These are phyloP conservation scores for Labeo rohita DNA, from an alignment of 2,113 vertebrate genomes.

Conservation along the genomic window DNA sequence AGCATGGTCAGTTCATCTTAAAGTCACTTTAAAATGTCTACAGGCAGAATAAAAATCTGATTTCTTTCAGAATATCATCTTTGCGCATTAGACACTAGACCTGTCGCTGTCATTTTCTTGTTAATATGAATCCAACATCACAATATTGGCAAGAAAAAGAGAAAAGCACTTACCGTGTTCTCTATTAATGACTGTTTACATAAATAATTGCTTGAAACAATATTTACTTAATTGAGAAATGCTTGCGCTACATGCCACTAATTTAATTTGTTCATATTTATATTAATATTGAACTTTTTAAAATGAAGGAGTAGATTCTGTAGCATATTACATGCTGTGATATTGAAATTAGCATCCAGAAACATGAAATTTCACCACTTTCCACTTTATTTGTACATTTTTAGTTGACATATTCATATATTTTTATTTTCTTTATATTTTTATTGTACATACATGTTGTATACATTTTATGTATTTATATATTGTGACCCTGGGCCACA, in stretches of 20 bases:
- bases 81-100: neutral
- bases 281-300: neutral
- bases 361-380: no score
- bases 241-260: constrained; percentile 5
- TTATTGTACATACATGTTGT: no score
- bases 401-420: no score
- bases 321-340: neutral
- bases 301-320: neutral
- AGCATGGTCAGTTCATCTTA: neutral
- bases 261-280: constrained; percentile 7
- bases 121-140: neutral
- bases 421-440: no score
- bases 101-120: neutral
- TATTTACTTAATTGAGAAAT: constrained; percentile 8
- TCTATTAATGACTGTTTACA: constrained; percentile 14
- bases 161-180: neutral
- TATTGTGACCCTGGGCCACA: no score
- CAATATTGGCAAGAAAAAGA: constrained; percentile 3
- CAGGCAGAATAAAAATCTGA: neutral
- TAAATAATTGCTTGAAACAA: neutral
- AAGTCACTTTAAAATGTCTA: neutral
- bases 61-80: neutral
- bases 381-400: no score
- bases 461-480: no score
- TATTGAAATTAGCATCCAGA: neutral